These are phyloP conservation scores for Yasuhikotakia modesta DNA, from an alignment of 2,797 vertebrate genomes.

Conservation along the genomic window DNA sequence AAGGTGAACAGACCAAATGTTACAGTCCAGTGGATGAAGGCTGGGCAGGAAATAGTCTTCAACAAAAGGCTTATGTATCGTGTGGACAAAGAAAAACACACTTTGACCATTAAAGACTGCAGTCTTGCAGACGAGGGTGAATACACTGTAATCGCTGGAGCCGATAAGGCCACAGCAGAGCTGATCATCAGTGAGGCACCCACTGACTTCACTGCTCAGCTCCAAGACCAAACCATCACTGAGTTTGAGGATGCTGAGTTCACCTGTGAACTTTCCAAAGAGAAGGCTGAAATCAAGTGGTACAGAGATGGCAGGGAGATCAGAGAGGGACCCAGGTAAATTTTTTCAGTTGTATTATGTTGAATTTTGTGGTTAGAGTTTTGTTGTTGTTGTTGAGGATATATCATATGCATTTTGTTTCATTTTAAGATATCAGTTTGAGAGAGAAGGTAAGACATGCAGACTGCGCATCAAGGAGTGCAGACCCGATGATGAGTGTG, in stretches of 20 bases:
- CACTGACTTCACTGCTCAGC: constrained; percentile 86
- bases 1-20: constrained; percentile 92
- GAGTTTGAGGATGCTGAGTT: constrained; percentile 96
- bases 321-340: constrained; percentile 92
- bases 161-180: constrained; percentile 89
- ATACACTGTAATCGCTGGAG: constrained; percentile 86
- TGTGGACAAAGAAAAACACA: constrained; percentile 93
- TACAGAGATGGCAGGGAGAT: constrained; percentile 95
- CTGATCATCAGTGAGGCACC: constrained; percentile 96
- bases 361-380: not conserved
- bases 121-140: constrained; percentile 92
- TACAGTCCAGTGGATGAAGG: constrained; percentile 91
- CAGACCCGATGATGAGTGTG: constrained; percentile 93
- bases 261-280: constrained; percentile 90
- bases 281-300: constrained; percentile 94
- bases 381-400: not conserved
- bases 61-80: constrained; percentile 86
- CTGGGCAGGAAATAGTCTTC: constrained; percentile 85
- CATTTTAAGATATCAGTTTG: constrained; percentile 84
- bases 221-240: constrained; percentile 94
- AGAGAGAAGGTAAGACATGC: constrained; percentile 88
- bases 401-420: constrained; percentile 6
- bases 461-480: constrained; percentile 91
- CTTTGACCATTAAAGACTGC: constrained; percentile 91
- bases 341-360: constrained; percentile 41